These are phyloP conservation scores for Eupithecia inturbata DNA, from an alignment of 2,888 invertebrate species.

Conservation along the genomic window DNA sequence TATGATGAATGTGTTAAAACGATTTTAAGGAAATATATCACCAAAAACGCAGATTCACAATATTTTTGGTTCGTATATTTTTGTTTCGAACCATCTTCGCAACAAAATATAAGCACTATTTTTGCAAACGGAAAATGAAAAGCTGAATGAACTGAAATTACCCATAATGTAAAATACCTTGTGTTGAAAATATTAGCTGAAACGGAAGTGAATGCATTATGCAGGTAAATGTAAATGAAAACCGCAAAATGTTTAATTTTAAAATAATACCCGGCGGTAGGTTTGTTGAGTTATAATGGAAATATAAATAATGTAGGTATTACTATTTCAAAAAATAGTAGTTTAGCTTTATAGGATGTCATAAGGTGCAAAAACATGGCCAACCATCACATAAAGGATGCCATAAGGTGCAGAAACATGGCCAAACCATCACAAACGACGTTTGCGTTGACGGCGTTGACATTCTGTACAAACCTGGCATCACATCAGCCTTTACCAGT, in stretches of 20 bases:
- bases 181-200: conserved; percentile 9
- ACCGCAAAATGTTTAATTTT: conserved; percentile 20
- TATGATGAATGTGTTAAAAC: too few relatives aligned
- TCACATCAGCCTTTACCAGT: too few relatives aligned
- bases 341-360: too few relatives aligned
- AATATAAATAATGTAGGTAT: neutral
- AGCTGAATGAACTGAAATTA: neutral
- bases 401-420: neutral
- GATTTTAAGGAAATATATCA: too few relatives aligned
- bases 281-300: neutral
- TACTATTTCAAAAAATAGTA: too few relatives aligned
- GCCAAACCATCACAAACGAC: neutral
- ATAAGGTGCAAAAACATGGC: too few relatives aligned
- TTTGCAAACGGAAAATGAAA: neutral
- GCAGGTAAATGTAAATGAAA: conserved; percentile 29
- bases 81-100: neutral
- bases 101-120: neutral
- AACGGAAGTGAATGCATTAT: conserved; percentile 24
- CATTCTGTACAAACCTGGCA: neutral
- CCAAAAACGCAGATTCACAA: too few relatives aligned
- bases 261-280: conserved; percentile 14
- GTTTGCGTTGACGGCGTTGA: neutral
- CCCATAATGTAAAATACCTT: neutral
- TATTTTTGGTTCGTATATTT: neutral
- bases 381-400: too few relatives aligned